phyloP scores from a whole-genome alignment of 2,888 invertebrate genomes.

The Synanthedon andrenaeformis region DNA sequence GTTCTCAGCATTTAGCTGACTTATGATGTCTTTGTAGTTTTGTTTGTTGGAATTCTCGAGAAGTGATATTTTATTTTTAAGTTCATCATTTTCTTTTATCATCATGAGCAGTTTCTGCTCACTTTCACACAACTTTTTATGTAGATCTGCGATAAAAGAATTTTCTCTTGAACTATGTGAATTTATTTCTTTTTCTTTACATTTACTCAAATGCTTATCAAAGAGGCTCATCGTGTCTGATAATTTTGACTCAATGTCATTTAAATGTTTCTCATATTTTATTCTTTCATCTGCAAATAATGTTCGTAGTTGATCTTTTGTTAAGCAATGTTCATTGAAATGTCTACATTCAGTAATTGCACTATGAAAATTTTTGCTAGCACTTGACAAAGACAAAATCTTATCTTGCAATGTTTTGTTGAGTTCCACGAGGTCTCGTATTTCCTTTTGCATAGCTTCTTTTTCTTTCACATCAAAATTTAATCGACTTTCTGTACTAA shows the following conservation, averaged over 20 bases:
- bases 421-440: conserved; percentile 57
- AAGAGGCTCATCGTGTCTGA: conserved; percentile 46
- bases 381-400: conserved; percentile 32
- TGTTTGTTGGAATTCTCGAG: conserved; percentile 34
- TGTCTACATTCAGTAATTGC: conserved; percentile 13
- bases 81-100: conserved; percentile 58
- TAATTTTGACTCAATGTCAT: conserved; percentile 43
- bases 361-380: conserved; percentile 21
- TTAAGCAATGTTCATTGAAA: conserved; percentile 30
- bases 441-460: conserved; percentile 50
- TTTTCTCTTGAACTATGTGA: conserved; percentile 23
- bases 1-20: conserved; percentile 56
- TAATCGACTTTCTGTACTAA: not conserved
- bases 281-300: conserved; percentile 52
- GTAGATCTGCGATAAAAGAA: conserved; percentile 47
- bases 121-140: conserved; percentile 56
- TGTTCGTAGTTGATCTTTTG: conserved; percentile 45
- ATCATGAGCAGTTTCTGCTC: conserved; percentile 60
- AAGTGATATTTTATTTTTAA: conserved; percentile 26
- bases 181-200: conserved; percentile 21
- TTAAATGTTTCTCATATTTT: conserved; percentile 52
- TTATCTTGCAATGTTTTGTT: conserved; percentile 62
- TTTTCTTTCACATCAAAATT: conserved; percentile 39
- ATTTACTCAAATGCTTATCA: conserved; percentile 36
- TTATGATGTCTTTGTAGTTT: conserved; percentile 54